Evolutionary conservation across 2,797 vertebrate genomes (phyloP).

Genomic region (Threskiornis aethiopicus): DNA sequence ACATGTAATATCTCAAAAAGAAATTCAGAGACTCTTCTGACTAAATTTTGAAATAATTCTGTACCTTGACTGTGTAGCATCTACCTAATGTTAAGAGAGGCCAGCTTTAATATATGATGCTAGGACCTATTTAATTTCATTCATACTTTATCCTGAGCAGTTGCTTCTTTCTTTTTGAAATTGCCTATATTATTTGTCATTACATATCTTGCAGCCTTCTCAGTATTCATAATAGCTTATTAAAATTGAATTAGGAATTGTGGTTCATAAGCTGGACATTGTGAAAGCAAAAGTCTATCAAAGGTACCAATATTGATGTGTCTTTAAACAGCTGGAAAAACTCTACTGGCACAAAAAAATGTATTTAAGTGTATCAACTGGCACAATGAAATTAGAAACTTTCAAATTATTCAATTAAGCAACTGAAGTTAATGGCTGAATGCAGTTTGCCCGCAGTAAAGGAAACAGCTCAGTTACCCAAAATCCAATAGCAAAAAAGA

Average conservation of each 20-base stretch:
- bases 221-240: background rate
- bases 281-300: background rate
- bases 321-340: background rate
- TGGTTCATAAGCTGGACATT: background rate
- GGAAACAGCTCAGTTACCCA: background rate
- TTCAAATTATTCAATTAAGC: constrained; percentile 49
- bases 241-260: background rate
- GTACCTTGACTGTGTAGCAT: background rate
- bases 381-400: constrained; percentile 49
- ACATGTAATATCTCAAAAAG: background rate
- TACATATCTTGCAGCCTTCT: background rate
- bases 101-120: background rate
- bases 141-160: background rate
- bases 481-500: constrained; percentile 12
- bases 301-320: background rate
- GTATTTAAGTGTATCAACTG: background rate
- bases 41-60: background rate
- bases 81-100: background rate
- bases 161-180: background rate
- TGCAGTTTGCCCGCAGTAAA: background rate
- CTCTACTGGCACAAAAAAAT: background rate
- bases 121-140: background rate
- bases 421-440: constrained; percentile 5
- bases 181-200: background rate
- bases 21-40: background rate